Base-by-base conservation (phyloP, 2,888 invertebrate genomes). In the Parascotia fuliginaria region DNA sequence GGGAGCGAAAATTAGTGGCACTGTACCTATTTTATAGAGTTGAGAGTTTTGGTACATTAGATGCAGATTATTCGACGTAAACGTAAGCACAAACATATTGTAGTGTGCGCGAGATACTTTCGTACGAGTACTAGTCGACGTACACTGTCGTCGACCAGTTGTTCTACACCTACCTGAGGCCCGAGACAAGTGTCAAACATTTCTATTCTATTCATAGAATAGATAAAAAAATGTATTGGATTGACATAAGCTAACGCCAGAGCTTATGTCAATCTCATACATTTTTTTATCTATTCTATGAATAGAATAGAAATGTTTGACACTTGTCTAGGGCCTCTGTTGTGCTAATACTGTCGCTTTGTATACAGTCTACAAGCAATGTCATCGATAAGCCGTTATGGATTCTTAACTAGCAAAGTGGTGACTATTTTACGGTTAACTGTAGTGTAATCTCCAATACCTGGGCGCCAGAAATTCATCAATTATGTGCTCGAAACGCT, bases 1-100 rank as follows among this genome's bases (percentile, higher is more conserved):
- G 41, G 34, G 28, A 47, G 40, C 28, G 39, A 56, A 47, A 38
- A 44, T 39, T 39, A 13, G 47, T 50, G 36, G 54, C 49, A 15
- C 29, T 36, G 42, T 51, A n/a, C n/a, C n/a, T n/a, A 44, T 55
- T 55, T 53, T 59, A 59, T 65, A 41, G 59, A 62, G 49, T 43
- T 43, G 49, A 55, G 47, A 59, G 65, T 40, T 54, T 61, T 16
- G 49, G 46, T 58, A 61, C 65, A 55, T 62, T 65, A 65, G 46
- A 55, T 60, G 60, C 51, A 56, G 51, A 60, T 60, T 52, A 60
- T 45, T 60, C 43, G 49, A 60, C 55, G 45, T 46, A 49, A 66
- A 66, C 54, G 52, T 63, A 65, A 65, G 63, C 63, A n/a, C n/a
- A 66, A 66, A 65, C 56, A 60, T 36, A 50, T 33, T 53, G 44